Base-by-base conservation (phyloP, 2,797 vertebrate species). In the Microctenopoma lineatum region DNA sequence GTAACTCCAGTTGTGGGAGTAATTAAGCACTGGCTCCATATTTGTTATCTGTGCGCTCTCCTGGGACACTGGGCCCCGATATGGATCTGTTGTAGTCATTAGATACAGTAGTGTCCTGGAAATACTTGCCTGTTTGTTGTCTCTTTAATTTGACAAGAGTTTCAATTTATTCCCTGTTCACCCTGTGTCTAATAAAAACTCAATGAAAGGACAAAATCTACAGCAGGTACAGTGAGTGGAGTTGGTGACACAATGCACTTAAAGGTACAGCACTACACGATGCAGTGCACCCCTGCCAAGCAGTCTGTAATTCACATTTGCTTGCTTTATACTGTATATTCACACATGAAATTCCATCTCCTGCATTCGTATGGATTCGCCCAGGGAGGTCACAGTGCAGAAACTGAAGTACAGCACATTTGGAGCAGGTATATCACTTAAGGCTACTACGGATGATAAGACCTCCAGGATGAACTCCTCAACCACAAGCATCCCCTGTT, bases 51-150 rank as follows among this genome's bases (percentile, higher is more conserved):
- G 75, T 63, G 57, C 46, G 13, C 58, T 85, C 90, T 80, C 83
- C 59, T 41, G 84, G 85, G 90, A 91, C 59, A 32, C 59, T 12
- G 50, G 53, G 69, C 54, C 36, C 75, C 70, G 82, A 82, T 92
- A 90, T 90, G 72, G 83, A 91, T 93, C 92, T 93, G 86, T 88
- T 92, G 79, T 85, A 91, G 92, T 88, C 79, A 91, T 83, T 70
- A 80, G 83, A 78, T 94, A 88, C 89, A 91, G 85, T 86, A 32
- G 80, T 79, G 73, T 87, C 80, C 89, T 78, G 83, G 64, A 86
- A 87, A 91, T 85, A 84, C 75, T 81, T 69, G 52, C 87, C 83
- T 87, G 88, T 81, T 86, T 88, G 81, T 83, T 76, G 83, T 86
- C 84, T 82, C 59, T 76, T 81, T 80, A 88, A 90, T 93, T 90